phyloP scores from a whole-genome alignment of 2,113 vertebrate species.

The Hippopotamus amphibius region DNA sequence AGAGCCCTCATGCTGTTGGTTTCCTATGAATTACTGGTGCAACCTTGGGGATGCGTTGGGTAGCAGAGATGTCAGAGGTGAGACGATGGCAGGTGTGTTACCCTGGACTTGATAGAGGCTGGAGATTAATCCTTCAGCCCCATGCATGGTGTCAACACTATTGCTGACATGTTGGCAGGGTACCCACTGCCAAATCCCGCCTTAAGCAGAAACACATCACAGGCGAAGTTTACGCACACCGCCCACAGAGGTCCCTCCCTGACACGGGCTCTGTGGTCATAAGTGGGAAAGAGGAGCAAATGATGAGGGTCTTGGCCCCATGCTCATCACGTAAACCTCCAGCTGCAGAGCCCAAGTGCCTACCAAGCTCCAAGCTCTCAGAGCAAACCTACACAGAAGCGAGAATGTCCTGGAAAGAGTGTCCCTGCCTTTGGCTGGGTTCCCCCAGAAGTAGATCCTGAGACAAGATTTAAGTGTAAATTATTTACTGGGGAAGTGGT shows the following conservation, averaged over 20 bases:
- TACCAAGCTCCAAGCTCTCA: not conserved
- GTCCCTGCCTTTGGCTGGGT: not conserved
- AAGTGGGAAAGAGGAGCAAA: not conserved
- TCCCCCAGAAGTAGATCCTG: not conserved
- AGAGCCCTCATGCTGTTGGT: not conserved
- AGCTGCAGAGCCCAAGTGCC: not conserved
- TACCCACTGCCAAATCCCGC: not conserved
- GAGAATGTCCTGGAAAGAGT: not conserved
- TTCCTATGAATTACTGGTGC: not conserved
- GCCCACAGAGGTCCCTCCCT: not conserved
- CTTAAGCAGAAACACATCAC: not conserved
- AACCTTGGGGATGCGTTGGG: not conserved
- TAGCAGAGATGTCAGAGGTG: not conserved
- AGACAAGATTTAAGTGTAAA: not conserved
- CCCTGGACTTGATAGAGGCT: not conserved
- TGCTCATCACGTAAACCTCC: not conserved
- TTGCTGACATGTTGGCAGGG: too few relatives aligned
- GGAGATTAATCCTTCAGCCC: slow-evolving; percentile 1
- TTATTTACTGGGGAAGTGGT: not conserved
- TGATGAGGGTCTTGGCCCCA: not conserved
- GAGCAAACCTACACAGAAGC: not conserved
- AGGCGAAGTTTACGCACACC: not conserved
- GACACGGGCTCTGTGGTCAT: not conserved
- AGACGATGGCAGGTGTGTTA: not conserved
- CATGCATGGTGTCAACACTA: not conserved